Base-by-base conservation (phyloP, 2,113 vertebrate species). In the Eurystomus gularis region DNA sequence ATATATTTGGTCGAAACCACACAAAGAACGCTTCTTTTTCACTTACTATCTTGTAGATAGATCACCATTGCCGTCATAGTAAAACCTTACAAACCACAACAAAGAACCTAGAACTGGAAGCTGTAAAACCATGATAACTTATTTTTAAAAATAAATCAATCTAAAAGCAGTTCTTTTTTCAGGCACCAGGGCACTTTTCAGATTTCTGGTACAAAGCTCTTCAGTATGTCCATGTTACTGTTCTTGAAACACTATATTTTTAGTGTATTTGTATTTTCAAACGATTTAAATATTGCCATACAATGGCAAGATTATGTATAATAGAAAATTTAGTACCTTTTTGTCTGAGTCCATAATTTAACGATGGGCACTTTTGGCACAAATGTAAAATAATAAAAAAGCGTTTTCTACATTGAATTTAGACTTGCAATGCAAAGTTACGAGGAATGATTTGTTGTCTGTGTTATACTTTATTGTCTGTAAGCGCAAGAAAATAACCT, bases 1-100 rank as follows among this genome's bases (percentile, higher is more conserved):
- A 84, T 97, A 97, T 97, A 96, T 97, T 98, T 97, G 96, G 91
- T 98, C 94, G 93, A 95, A 95, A 97, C 76, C 57, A 71, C 52
- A 58, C 37, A 35, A 87, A 83, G 46, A 73, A 60, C 1, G 46
- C 66, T 92, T 88, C 90, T 82, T 93, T 81, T 82, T 95, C 86
- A 79, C 57, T 94, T 86, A 7, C 73, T 94, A 62, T 44, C 51
- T 88, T 83, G 28, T 77, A 65, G 51, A n/a, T 84, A 61, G 82
- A 46, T 62, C 58, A 77, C 61, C n/a, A 16, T 66, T 87, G 24
- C 44, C 2, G 7, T 58, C 24, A 25, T 35, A 82, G 51, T 88
- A 44, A 40, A 64, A 11, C 26, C 40, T 19, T 26, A 40, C 13
- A 61, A 61, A 26, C 29, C 24, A 35, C 51, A 75, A 42, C 42